Percentiles rank a stretch among this genome's conserved stretches.
Conservation (phyloP, 2,797 vertebrate genomes). For the Delichon dasypus region DNA sequence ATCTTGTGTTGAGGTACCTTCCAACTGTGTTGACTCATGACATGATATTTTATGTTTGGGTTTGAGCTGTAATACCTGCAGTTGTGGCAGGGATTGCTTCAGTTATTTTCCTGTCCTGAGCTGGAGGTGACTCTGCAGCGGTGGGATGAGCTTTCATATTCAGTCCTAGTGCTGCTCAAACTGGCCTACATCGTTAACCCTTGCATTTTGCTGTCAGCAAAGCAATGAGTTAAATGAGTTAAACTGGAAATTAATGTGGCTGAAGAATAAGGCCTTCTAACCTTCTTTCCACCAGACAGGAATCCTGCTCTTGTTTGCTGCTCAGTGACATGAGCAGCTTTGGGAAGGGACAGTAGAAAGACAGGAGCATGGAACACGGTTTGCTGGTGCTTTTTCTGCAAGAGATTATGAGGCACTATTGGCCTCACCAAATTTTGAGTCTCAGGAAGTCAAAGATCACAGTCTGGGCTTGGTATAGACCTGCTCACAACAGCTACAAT, state of each 20-base stretch:
- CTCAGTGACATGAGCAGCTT: neutral
- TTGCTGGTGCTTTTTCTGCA: neutral
- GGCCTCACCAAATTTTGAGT: neutral
- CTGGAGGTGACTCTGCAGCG: neutral
- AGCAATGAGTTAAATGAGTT: neutral
- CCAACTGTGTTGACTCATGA: fast-evolving
- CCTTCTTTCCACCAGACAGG: neutral
- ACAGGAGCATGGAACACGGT: neutral
- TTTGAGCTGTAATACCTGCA: neutral
- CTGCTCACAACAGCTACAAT: neutral
- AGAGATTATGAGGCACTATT: neutral
- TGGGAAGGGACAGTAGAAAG: neutral
- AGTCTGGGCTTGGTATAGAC: neutral
- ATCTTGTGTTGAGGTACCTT: neutral
- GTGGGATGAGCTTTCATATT: neutral
- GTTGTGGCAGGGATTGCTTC: neutral
- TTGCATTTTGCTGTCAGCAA: neutral
- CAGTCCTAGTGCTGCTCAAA: neutral
- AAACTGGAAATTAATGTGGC: neutral
- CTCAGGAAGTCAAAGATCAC: neutral
- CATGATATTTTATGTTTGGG: fast-evolving
- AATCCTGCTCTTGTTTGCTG: neutral
- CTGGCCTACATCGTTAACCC: neutral
- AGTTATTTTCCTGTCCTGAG: neutral
- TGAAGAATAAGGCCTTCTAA: neutral